phyloP scores from a whole-genome alignment of 2,113 vertebrate species.

The Cacatua alba region DNA sequence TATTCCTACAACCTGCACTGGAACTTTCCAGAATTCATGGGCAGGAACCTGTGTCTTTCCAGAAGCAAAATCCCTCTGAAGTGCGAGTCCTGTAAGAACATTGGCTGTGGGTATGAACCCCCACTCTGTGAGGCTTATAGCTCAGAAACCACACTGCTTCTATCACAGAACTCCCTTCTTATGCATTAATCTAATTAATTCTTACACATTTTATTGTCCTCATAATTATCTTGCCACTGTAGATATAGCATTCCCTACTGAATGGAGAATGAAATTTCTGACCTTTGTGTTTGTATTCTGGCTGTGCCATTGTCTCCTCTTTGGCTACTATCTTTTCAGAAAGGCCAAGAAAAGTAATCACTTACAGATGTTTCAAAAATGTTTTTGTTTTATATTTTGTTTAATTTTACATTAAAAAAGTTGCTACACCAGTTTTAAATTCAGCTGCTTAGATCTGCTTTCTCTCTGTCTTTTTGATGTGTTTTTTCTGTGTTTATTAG shows the following conservation, averaged over 20 bases:
- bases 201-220: neutral
- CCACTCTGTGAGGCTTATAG: rapidly evolving
- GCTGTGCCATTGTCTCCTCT: rapidly evolving
- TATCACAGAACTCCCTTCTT: neutral
- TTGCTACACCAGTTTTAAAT: neutral
- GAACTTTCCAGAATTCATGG: neutral
- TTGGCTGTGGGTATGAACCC: rapidly evolving
- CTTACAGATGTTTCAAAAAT: neutral
- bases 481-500: neutral
- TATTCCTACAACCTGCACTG: neutral
- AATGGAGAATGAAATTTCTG: neutral
- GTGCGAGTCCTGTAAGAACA: neutral
- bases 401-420: neutral
- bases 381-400: neutral
- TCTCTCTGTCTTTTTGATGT: neutral
- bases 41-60: neutral
- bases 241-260: neutral
- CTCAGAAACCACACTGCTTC: neutral
- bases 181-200: neutral
- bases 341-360: neutral
- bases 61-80: neutral
- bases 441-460: neutral
- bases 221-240: neutral
- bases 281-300: neutral
- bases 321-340: neutral